phyloP scores from a whole-genome alignment of 2,888 invertebrate genomes.

The Gastrophysa polygoni region DNA sequence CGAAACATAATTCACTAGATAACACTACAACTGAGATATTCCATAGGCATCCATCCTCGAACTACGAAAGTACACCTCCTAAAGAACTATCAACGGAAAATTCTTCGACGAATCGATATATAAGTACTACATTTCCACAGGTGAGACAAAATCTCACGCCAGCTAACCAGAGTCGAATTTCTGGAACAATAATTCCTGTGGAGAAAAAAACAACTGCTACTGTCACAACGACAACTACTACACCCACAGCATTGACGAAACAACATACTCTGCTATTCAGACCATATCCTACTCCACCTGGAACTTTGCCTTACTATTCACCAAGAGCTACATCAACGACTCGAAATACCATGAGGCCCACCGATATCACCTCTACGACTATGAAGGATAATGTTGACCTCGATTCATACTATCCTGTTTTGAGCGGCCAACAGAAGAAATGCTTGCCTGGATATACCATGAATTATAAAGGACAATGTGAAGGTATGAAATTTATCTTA shows the following conservation, averaged over 20 bases:
- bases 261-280: constrained; percentile 8
- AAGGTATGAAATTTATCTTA: constrained; percentile 59
- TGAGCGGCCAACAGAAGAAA: constrained; percentile 54
- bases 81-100: background rate
- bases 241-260: background rate
- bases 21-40: background rate
- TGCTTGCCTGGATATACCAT: constrained; percentile 67
- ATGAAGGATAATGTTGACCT: background rate
- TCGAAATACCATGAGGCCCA: constrained; percentile 9
- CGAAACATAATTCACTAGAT: background rate
- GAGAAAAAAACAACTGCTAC: constrained; percentile 1
- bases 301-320: constrained; percentile 22
- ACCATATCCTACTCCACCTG: constrained; percentile 18
- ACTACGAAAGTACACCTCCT: background rate
- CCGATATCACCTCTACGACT: background rate
- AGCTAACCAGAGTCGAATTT: background rate
- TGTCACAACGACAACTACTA: constrained; percentile 2
- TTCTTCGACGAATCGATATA: background rate
- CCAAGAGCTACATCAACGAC: constrained; percentile 10
- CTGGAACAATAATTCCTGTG: constrained; percentile 24
- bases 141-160: background rate
- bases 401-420: constrained; percentile 44
- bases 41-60: background rate
- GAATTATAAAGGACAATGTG: constrained; percentile 63
- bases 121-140: background rate